These are phyloP conservation scores for Agapetus fuscipes DNA, from an alignment of 2,888 invertebrate species.

Conservation along the genomic window DNA sequence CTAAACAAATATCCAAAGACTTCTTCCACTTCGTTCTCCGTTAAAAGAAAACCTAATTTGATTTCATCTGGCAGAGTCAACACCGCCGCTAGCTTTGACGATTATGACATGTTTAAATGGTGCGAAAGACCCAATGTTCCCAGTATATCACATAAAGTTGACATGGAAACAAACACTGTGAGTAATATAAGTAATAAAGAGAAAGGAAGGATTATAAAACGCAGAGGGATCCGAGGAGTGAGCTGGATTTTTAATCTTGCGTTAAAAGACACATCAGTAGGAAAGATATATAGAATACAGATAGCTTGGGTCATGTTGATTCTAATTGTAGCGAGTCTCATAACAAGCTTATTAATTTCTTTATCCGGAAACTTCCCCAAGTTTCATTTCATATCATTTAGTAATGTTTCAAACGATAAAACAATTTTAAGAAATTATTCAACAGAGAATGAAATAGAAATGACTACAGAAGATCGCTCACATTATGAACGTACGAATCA, in stretches of 20 bases:
- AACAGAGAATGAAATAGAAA: background rate
- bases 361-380: slow-evolving; percentile 33
- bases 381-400: slow-evolving; percentile 12
- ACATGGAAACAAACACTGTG: slow-evolving; percentile 7
- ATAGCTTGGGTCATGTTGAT: slow-evolving; percentile 45
- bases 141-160: slow-evolving; percentile 18
- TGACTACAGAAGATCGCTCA: background rate
- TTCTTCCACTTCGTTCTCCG: slow-evolving; percentile 8
- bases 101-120: slow-evolving; percentile 15
- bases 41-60: slow-evolving; percentile 6
- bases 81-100: background rate
- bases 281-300: slow-evolving; percentile 35
- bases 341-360: slow-evolving; percentile 33
- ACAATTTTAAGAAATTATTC: background rate
- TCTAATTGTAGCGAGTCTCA: slow-evolving; percentile 41
- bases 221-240: slow-evolving; percentile 33
- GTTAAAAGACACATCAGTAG: slow-evolving; percentile 37
- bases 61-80: background rate
- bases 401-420: slow-evolving; percentile 7
- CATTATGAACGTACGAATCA: background rate
- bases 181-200: too few species aligned
- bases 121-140: slow-evolving; percentile 8
- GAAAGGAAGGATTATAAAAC: slow-evolving; percentile 33
- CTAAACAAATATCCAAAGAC: slow-evolving; percentile 7
- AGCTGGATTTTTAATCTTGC: slow-evolving; percentile 40